These are phyloP conservation scores for Labia minor DNA, from an alignment of 2,888 invertebrate species.

Conservation along the genomic window DNA sequence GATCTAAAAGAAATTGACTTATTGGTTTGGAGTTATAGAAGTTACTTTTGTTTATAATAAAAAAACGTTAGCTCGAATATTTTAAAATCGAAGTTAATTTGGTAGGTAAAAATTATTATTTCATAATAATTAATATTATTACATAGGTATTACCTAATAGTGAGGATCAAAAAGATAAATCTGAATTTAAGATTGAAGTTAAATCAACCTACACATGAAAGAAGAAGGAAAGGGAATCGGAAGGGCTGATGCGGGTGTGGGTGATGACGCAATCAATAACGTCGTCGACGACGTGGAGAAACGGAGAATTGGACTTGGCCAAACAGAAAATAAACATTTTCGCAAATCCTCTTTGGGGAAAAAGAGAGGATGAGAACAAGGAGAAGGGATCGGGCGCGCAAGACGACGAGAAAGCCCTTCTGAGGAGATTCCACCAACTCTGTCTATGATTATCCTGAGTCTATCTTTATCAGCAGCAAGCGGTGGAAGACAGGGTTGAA, in stretches of 20 bases:
- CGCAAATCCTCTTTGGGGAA: neutral
- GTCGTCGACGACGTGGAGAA: neutral
- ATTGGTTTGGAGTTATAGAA: too few relatives aligned
- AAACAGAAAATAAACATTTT: neutral
- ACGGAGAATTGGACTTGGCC: neutral
- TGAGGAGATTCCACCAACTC: neutral
- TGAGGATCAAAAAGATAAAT: neutral
- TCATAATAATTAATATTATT: too few relatives aligned
- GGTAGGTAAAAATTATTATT: too few relatives aligned
- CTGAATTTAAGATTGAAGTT: neutral
- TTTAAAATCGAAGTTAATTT: too few relatives aligned
- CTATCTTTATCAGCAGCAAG: neutral
- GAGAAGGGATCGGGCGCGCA: neutral
- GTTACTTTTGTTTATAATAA: too few relatives aligned
- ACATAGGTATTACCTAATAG: too few relatives aligned
- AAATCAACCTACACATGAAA: neutral
- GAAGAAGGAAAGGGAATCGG: neutral
- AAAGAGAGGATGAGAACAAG: neutral
- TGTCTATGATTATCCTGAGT: neutral
- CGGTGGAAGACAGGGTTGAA: neutral
- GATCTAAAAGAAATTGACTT: too few relatives aligned
- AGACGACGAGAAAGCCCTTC: neutral
- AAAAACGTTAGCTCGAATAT: too few relatives aligned
- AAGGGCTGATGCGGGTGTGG: neutral
- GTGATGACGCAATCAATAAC: neutral